Base-by-base conservation (phyloP, 2,888 invertebrate genomes). In the Apodemia zela region DNA sequence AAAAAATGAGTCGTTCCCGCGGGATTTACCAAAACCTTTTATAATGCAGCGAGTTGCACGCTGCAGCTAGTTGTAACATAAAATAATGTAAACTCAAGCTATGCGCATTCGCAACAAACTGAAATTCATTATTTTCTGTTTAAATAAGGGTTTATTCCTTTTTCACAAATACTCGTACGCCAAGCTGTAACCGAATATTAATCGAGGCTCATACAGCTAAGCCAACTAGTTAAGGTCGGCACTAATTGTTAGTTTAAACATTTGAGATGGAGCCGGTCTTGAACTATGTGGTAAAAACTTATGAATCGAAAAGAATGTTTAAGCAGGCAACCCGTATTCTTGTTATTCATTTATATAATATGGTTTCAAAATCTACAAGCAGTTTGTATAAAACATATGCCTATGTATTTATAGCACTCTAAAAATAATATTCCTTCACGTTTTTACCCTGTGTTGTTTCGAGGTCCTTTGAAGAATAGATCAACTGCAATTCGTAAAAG, bases 171-270 rank as follows among this genome's bases (percentile, higher is more conserved):
- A n/a, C n/a, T n/a, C n/a, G n/a, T 63, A 64, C 62, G 61, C 63
- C 64, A 15, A 25, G 54, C 25, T 54, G 67, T 67, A 70, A 69
- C 66, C 65, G 64, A 71, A 71, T 69, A 73, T 73, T 77, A 74
- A 75, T 75, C 74, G 72, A 71, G 67, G 61, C 69, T 67, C 76
- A 80, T 82, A 76, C 81, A 79, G 76, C 76, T 68, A 71, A 71
- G 67, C 72, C 73, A 78, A 81, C 85, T 75, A 79, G 82, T 80
- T 78, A 78, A 77, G 79, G 75, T 72, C 68, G 67, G 70, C 69
- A 82, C 77, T 89, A 88, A 89, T 80, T 75, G 74, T 73, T 81
- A 83, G 77, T 69, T 74, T 81, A 89, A 87, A 89, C 83, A 87
- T 75, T 75, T 75, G 68, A 66, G 65, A 62, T 71, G 66, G 68